Evolutionary conservation across 2,113 vertebrate species (phyloP).

Genomic region (Syngnathus typhle): DNA sequence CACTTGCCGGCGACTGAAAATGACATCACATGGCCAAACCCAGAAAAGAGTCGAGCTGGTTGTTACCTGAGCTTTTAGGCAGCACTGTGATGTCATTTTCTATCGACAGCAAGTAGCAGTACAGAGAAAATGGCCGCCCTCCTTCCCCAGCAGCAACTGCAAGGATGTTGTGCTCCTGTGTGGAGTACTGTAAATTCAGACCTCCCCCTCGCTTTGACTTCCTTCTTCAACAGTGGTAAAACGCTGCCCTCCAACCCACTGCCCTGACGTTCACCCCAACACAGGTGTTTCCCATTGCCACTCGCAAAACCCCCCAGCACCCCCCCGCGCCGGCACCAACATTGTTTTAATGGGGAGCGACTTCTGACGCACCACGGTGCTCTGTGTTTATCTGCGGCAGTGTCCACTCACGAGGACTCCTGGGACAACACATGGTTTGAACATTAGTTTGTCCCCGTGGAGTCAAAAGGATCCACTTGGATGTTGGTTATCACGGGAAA

Average conservation of each 20-base stretch:
- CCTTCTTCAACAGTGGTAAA: conserved; percentile 34
- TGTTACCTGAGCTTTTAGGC: no score
- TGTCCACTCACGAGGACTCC: conserved; percentile 67
- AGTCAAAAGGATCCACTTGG: conserved; percentile 26
- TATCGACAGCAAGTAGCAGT: no score
- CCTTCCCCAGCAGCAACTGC: conserved; percentile 59
- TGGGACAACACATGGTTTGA: conserved; percentile 77
- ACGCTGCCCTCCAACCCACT: conserved; percentile 14
- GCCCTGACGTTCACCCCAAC: conserved; percentile 59
- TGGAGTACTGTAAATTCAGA: conserved; percentile 21
- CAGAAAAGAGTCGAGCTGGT: no score
- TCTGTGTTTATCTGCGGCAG: conserved; percentile 78
- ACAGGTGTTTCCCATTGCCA: conserved; percentile 86
- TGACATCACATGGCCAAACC: no score
- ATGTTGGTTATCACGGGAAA: conserved; percentile 24
- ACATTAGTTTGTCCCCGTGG: conserved; percentile 63
- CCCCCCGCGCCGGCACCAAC: conserved; percentile 70
- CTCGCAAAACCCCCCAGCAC: conserved; percentile 36
- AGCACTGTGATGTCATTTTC: no score
- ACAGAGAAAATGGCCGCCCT: no score
- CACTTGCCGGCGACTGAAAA: no score
- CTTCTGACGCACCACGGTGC: conserved; percentile 73
- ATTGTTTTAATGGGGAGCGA: conserved; percentile 71
- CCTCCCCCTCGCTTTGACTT: conserved; percentile 35
- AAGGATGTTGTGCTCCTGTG: conserved; percentile 45